Conservation (phyloP, 2,888 invertebrate genomes). For the Drosophila siamana region DNA sequence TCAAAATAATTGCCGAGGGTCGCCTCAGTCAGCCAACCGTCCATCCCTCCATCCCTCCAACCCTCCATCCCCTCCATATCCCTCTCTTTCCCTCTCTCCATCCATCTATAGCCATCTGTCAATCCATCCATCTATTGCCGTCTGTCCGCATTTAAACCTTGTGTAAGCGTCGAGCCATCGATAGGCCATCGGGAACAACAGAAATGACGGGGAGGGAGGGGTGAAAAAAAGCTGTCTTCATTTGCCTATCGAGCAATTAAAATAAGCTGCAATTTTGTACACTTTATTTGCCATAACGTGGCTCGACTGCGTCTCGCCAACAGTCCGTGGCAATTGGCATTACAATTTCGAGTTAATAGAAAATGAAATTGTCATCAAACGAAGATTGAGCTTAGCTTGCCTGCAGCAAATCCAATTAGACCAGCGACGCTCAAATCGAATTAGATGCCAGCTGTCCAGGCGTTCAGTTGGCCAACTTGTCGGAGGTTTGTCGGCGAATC, state of each 20-base stretch:
- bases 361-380: conserved; percentile 79
- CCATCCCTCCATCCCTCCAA: too few species aligned
- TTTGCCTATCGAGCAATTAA: conserved; percentile 64
- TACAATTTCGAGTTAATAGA: conserved; percentile 68
- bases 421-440: conserved; percentile 71
- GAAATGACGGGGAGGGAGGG: too few species aligned
- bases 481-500: conserved; percentile 39
- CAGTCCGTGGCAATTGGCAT: conserved; percentile 72
- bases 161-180: conserved; percentile 11
- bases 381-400: conserved; percentile 64
- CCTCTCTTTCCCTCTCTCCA: too few species aligned
- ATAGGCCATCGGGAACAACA: conserved; percentile 3
- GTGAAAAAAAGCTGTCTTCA: neutral
- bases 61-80: too few species aligned
- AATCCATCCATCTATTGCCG: too few species aligned
- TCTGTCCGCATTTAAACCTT: too few species aligned
- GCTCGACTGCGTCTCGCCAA: conserved; percentile 39
- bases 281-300: conserved; percentile 6
- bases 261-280: conserved; percentile 66
- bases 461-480: neutral
- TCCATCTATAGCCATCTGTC: too few species aligned
- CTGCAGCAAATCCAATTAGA: conserved; percentile 74
- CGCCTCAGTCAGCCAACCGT: too few species aligned
- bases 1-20: conserved; percentile 76
- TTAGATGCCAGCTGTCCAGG: conserved; percentile 52